Percentiles rank a stretch among this genome's conserved stretches.
These are phyloP conservation scores for Coenobita brevimanus DNA, from an alignment of 1,140 invertebrate species.

Conservation along the genomic window DNA sequence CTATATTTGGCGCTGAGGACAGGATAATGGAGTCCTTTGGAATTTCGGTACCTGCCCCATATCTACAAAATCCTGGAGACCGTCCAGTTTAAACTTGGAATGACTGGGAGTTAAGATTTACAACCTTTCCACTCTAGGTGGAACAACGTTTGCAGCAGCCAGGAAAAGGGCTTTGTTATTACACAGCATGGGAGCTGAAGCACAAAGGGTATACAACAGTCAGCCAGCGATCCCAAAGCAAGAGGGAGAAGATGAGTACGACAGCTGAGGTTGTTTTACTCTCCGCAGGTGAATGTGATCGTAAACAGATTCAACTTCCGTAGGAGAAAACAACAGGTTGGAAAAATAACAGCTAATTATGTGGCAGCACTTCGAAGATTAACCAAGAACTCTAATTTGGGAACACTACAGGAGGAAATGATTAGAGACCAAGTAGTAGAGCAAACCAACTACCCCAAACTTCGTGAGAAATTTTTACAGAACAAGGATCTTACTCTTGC, in stretches of 20 bases:
- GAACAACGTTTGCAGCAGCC: no score
- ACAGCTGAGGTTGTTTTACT: conserved; percentile 1
- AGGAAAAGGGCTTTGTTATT: not conserved
- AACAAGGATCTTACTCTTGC: conserved; percentile 16
- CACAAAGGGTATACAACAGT: conserved; percentile 5
- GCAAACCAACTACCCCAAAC: not conserved
- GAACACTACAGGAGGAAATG: not conserved
- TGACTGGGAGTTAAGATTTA: no score
- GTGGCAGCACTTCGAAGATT: conserved; percentile 2
- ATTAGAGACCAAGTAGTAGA: no score
- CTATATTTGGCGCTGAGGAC: no score
- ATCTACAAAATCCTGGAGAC: no score
- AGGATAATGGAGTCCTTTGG: no score
- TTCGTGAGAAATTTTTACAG: conserved; percentile 5
- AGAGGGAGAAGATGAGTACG: conserved; percentile 8
- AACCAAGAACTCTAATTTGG: not conserved
- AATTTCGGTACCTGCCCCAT: no score
- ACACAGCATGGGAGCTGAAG: not conserved
- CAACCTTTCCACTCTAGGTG: no score
- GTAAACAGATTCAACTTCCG: conserved; percentile 5
- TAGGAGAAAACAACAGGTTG: not conserved
- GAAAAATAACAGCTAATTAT: not conserved
- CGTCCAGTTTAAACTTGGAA: no score
- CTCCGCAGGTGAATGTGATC: not conserved
- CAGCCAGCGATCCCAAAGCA: not conserved